Base-by-base conservation (phyloP, 2,113 vertebrate genomes). In the Pollimyrus isidori region DNA sequence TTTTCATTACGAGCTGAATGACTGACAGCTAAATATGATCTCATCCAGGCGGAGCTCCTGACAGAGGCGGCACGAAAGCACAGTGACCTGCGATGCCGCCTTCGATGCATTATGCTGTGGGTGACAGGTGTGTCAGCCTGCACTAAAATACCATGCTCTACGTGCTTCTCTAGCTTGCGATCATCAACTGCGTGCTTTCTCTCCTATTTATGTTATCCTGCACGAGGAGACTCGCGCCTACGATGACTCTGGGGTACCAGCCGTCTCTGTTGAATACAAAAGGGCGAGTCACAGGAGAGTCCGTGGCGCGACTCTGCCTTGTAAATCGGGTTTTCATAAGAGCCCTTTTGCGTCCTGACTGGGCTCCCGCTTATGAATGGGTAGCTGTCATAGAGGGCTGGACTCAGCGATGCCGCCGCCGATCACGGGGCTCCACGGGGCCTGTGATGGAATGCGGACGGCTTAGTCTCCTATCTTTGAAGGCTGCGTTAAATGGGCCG, bases 391-490 rank as follows among this genome's bases (percentile, higher is more conserved):
- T 91, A 93, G 89, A 91, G 91, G 89, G 92, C 46, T 42, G 35
- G 91, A 69, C 88, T 94, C 92, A 90, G 93, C 92, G 93, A 91
- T 92, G 92, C 90, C 73, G 91, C 92, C 91, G 92, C 92, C 89
- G 91, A 93, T 94, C 93, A 94, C 92, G 92, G 93, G 93, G 89
- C 87, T 65, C 92, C 85, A 89, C 91, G 90, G 90, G 91, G 90
- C 92, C 93, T 92, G 95, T 7, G 89, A 90, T 95, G 95, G 97
- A 98, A 97, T 98, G 96, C 80, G 94, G 95, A 95, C 95, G 92
- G 92, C 91, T 90, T 93, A 93, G 95, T 94, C 93, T 94, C 91
- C 91, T 94, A 96, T 96, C 97, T 98, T 98, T 98, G 97, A 98
- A 97, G 96, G 96, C 92, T 87, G 93, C 95, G 96, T 96, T 95